Percentiles rank a stretch among this genome's conserved stretches.
These are phyloP conservation scores for Melanostoma mellinum DNA, from an alignment of 2,888 invertebrate genomes.

Conservation along the genomic window DNA sequence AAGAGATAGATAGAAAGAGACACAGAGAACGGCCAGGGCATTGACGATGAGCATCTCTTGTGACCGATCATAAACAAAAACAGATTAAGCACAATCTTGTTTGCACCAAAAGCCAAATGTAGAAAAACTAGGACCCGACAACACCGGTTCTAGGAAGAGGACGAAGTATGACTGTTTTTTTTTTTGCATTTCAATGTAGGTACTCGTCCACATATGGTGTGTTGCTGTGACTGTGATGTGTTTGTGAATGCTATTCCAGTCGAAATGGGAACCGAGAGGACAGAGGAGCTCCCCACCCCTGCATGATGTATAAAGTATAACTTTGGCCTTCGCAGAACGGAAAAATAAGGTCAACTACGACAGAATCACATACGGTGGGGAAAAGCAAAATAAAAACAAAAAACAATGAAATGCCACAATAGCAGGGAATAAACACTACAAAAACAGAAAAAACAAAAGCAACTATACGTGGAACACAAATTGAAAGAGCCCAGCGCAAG, in stretches of 20 bases:
- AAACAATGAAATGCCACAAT: conserved; percentile 68
- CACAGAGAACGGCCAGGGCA: conserved; percentile 6
- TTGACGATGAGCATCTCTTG: conserved; percentile 55
- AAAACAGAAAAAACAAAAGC: conserved; percentile 34
- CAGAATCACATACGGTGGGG: conserved; percentile 30
- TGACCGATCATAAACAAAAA: conserved; percentile 71
- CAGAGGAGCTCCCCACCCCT: conserved; percentile 2
- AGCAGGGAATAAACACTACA: conserved; percentile 41
- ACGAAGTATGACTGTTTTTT: conserved; percentile 27
- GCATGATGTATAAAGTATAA: conserved; percentile 31
- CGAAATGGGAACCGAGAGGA: conserved; percentile 33
- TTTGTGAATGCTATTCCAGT: conserved; percentile 55
- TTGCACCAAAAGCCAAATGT: conserved; percentile 58
- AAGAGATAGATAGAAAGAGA: conserved; percentile 5
- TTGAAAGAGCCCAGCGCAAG: conserved; percentile 61
- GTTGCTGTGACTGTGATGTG: not conserved
- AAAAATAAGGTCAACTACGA: conserved; percentile 72
- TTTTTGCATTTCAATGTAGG: not conserved
- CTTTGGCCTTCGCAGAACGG: conserved; percentile 67
- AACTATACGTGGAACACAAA: conserved; percentile 52
- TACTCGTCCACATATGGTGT: not conserved
- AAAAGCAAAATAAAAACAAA: conserved; percentile 17
- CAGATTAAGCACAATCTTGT: conserved; percentile 68
- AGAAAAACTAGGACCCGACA: conserved; percentile 46
- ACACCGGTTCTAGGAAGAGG: conserved; percentile 26